Conservation (phyloP, 2,888 invertebrate genomes). For the Brachynemurus nebulosus region DNA sequence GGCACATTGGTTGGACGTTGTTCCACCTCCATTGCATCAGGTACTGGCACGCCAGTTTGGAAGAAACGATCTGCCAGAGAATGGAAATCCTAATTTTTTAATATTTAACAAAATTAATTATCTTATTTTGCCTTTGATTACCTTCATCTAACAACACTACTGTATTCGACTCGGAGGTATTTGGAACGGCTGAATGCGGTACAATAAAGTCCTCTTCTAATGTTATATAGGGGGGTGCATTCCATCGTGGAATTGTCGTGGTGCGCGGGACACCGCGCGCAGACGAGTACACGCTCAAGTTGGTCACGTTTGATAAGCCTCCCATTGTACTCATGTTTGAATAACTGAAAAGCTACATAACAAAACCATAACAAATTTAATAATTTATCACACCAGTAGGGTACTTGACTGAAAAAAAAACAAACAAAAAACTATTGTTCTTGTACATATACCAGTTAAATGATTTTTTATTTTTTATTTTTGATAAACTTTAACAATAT, state of each 20-base stretch:
- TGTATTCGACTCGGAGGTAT: conserved; percentile 48
- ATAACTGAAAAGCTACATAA: conserved; percentile 77
- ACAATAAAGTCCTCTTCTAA: conserved; percentile 94
- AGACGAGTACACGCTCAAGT: conserved; percentile 71
- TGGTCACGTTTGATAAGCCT: conserved; percentile 70
- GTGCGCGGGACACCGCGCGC: conserved; percentile 53
- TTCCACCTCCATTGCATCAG: conserved; percentile 35
- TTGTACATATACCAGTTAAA: too few species aligned
- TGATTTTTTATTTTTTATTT: too few species aligned
- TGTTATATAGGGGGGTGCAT: conserved; percentile 72
- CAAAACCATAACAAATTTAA: conserved; percentile 11
- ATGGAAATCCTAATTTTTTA: not conserved
- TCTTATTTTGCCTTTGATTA: too few species aligned
- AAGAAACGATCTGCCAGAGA: conserved; percentile 44
- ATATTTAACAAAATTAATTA: not conserved
- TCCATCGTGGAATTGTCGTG: conserved; percentile 57
- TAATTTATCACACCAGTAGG: conserved; percentile 9
- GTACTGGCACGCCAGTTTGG: conserved; percentile 43
- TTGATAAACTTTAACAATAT: too few species aligned
- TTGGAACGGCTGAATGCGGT: conserved; percentile 50
- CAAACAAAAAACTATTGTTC: not conserved
- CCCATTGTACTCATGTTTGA: conserved; percentile 71
- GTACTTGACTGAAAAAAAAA: conserved; percentile 4
- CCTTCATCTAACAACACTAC: conserved; percentile 71
- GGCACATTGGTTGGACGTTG: conserved; percentile 7